Evolutionary conservation across 2,113 vertebrate genomes (phyloP).

Genomic region (Platanista minor): DNA sequence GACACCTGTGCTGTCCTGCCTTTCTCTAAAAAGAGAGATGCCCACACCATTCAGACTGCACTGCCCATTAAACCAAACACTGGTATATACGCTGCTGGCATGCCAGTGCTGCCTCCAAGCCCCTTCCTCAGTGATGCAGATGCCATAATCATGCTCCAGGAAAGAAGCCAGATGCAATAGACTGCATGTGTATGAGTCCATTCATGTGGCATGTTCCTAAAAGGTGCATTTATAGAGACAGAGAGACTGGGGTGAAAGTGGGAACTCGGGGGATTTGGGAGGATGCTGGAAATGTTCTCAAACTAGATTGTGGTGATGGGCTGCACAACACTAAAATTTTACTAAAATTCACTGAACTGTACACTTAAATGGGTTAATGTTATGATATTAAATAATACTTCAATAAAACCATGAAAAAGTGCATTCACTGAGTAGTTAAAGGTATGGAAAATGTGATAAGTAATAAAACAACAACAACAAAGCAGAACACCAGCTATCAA

Average conservation of each 20-base stretch:
- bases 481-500: not conserved
- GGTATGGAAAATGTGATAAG: not conserved
- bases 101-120: fast-evolving
- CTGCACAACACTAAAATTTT: not conserved
- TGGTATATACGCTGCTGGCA: fast-evolving
- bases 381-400: not conserved
- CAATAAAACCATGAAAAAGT: not conserved
- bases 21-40: not conserved
- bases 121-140: fast-evolving
- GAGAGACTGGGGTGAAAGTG: not conserved
- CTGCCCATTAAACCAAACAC: not conserved
- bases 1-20: not conserved
- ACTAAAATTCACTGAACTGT: not conserved
- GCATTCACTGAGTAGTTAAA: not conserved
- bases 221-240: not conserved
- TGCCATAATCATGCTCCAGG: not conserved
- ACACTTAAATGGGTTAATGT: not conserved
- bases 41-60: fast-evolving
- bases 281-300: not conserved
- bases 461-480: not conserved
- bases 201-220: too few species aligned
- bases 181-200: fast-evolving
- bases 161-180: not conserved
- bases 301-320: not conserved
- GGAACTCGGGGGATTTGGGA: not conserved